Conservation (phyloP, 2,113 vertebrate genomes). For the Paratilapia polleni region DNA sequence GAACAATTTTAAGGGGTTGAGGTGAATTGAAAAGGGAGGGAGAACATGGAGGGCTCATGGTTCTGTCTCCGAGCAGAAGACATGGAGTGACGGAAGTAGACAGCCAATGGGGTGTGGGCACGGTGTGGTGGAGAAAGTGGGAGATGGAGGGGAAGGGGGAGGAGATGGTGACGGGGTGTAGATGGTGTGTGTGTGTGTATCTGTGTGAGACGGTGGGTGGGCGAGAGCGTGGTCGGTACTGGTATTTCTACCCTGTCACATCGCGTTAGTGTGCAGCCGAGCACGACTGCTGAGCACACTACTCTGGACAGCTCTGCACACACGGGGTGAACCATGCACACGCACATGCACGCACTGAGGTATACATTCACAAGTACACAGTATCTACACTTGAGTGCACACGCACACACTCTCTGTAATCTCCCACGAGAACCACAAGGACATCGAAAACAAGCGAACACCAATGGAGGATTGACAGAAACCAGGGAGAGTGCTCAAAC, state of each 20-base stretch:
- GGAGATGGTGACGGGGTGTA: slow-evolving; percentile 35
- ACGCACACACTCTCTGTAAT: slow-evolving; percentile 29
- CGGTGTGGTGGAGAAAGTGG: slow-evolving; percentile 18
- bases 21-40: slow-evolving; percentile 1
- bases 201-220: slow-evolving; percentile 62
- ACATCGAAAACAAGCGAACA: slow-evolving; percentile 64
- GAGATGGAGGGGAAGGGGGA: slow-evolving; percentile 1
- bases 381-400: slow-evolving; percentile 41
- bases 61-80: slow-evolving; percentile 82
- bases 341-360: slow-evolving; percentile 44
- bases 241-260: slow-evolving; percentile 83
- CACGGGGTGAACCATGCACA: slow-evolving; percentile 29
- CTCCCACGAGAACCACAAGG: slow-evolving; percentile 60
- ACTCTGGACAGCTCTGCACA: slow-evolving; percentile 67
- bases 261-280: slow-evolving; percentile 77
- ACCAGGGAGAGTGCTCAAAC: slow-evolving; percentile 23
- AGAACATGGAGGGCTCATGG: slow-evolving; percentile 41
- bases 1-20: not conserved
- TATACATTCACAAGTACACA: slow-evolving; percentile 57
- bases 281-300: slow-evolving; percentile 74
- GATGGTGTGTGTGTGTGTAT: slow-evolving; percentile 32
- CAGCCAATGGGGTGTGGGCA: slow-evolving; percentile 75
- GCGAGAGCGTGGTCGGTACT: slow-evolving; percentile 69
- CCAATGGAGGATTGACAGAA: slow-evolving; percentile 55
- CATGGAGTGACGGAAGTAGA: slow-evolving; percentile 59